These are phyloP conservation scores for Ochotona princeps DNA, from an alignment of 2,113 vertebrate genomes.

Conservation along the genomic window DNA sequence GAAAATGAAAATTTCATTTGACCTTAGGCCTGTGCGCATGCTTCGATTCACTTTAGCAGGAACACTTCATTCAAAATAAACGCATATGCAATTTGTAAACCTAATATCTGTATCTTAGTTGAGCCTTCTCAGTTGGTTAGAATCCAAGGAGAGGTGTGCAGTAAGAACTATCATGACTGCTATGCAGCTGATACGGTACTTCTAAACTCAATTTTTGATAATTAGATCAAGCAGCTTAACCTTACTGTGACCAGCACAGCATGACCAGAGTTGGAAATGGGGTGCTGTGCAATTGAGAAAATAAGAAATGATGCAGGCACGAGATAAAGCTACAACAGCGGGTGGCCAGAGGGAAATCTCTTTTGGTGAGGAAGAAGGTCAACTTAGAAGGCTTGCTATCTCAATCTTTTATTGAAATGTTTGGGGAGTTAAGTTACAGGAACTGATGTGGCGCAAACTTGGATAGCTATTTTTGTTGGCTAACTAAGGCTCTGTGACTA, in stretches of 20 bases:
- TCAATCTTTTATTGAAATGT: too few relatives aligned
- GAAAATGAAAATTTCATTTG: constrained; percentile 59
- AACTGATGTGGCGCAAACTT: too few relatives aligned
- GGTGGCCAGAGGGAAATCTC: too few relatives aligned
- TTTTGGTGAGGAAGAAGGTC: too few relatives aligned
- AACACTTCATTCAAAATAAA: constrained; percentile 18
- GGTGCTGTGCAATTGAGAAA: too few relatives aligned
- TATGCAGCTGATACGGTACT: neutral
- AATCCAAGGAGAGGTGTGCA: neutral
- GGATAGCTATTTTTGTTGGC: too few relatives aligned
- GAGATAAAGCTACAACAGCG: too few relatives aligned
- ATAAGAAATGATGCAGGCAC: too few relatives aligned
- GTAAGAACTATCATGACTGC: neutral
- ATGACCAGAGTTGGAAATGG: too few relatives aligned
- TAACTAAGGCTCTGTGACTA: too few relatives aligned
- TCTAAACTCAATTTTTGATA: neutral
- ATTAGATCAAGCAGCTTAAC: constrained; percentile 21
- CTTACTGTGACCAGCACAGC: neutral
- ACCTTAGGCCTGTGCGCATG: constrained; percentile 28
- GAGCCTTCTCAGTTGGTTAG: neutral
- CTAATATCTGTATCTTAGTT: neutral
- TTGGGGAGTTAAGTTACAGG: too few relatives aligned
- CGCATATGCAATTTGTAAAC: constrained; percentile 26
- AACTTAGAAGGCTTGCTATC: too few relatives aligned
- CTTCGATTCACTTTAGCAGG: neutral